Evolutionary conservation across 2,113 vertebrate species (phyloP).

Genomic region (Atherinomorus stipes): DNA sequence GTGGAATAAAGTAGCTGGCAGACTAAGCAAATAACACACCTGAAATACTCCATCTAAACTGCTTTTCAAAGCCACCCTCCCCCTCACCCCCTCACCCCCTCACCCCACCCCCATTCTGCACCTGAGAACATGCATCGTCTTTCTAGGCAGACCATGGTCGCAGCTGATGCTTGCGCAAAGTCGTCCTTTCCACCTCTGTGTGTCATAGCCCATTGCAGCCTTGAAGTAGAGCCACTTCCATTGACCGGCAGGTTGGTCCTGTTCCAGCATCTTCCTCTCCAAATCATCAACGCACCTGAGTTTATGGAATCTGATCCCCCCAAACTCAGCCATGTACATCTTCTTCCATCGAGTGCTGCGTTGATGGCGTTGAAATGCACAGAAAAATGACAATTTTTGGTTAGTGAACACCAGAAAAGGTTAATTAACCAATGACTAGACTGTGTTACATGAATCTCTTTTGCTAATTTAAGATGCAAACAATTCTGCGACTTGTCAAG

Average conservation of each 20-base stretch:
- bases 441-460: not conserved
- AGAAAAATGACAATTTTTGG: not conserved
- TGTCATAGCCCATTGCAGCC: constrained; percentile 74
- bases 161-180: constrained; percentile 78
- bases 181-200: constrained; percentile 71
- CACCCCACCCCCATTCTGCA: too few species aligned
- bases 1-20: not conserved
- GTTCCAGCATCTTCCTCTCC: constrained; percentile 43
- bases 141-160: constrained; percentile 85
- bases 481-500: not conserved
- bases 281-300: constrained; percentile 50
- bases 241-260: constrained; percentile 76
- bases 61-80: not conserved
- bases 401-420: not conserved
- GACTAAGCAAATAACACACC: constrained; percentile 28
- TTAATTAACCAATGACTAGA: not conserved
- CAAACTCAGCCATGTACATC: constrained; percentile 75
- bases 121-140: constrained; percentile 83
- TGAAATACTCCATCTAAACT: constrained; percentile 13
- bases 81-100: too few species aligned
- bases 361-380: constrained; percentile 3
- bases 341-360: constrained; percentile 87
- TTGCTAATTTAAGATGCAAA: not conserved
- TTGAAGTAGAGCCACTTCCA: constrained; percentile 89
- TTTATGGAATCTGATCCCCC: constrained; percentile 67